These are phyloP conservation scores for Sipha flava DNA, from an alignment of 1,140 invertebrate genomes.

Conservation along the genomic window DNA sequence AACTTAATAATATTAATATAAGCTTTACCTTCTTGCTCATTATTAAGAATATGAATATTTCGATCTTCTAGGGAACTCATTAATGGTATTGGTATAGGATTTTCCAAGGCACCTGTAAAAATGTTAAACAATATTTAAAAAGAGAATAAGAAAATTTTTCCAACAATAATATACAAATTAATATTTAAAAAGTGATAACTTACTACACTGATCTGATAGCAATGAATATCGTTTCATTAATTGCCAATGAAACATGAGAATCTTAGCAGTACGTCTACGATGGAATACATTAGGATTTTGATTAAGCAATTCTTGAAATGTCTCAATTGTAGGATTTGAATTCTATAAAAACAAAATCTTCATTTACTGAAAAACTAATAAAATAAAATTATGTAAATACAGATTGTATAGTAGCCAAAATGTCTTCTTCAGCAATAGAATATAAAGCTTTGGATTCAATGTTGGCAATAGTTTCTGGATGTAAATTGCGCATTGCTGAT, in stretches of 20 bases:
- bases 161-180: background rate
- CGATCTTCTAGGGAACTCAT: conserved; percentile 29
- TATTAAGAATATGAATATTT: conserved; percentile 32
- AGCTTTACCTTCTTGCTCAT: conserved; percentile 18
- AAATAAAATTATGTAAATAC: conserved; percentile 50
- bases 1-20: background rate
- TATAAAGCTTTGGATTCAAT: conserved; percentile 84
- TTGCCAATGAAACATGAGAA: conserved; percentile 81
- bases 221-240: conserved; percentile 88
- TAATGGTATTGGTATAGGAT: conserved; percentile 30
- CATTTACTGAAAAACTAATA: conserved; percentile 1
- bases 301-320: conserved; percentile 79
- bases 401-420: conserved; percentile 71
- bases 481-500: conserved; percentile 84
- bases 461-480: conserved; percentile 77
- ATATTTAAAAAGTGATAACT: conserved; percentile 41
- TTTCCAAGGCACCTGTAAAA: conserved; percentile 21
- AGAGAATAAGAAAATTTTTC: too few species aligned
- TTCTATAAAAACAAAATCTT: conserved; percentile 43
- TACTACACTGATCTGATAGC: conserved; percentile 77
- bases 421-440: conserved; percentile 78
- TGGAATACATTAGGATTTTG: conserved; percentile 79
- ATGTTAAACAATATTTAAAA: background rate
- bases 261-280: conserved; percentile 73
- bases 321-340: conserved; percentile 60